Evolutionary conservation across 2,888 invertebrate species (phyloP), one percentile per base, ranked within the genome.

Genomic region (Piscicola geometra): DNA sequence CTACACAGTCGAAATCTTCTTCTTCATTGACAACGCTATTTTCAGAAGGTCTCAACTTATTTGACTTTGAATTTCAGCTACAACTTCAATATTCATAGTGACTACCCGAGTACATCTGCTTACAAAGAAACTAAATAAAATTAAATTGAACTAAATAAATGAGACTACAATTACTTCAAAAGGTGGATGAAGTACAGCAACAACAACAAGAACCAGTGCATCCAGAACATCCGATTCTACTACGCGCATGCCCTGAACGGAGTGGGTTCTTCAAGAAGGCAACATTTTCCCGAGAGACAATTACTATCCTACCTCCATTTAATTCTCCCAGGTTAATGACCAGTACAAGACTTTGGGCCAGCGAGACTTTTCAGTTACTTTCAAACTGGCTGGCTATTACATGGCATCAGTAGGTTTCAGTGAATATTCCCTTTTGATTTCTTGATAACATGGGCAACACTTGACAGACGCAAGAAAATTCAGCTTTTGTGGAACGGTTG

Each of bases 151-250:
- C n/a, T n/a, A n/a, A n/a, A n/a, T n/a, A n/a, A n/a, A n/a, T n/a
- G n/a, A n/a, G n/a, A n/a, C n/a, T n/a, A n/a, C n/a, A n/a, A n/a
- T n/a, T n/a, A n/a, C n/a, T 56, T 56, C 25, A 25, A 56, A 9
- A 56, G 60, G n/a, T 56, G 60, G 60, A 5, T 56, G 60, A 56
- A n/a, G 5, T 56, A 15, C n/a, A 56, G 60, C 60, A 56, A 56
- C 21, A 56, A 56, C 25, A n/a, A 56, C n/a, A 5, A 5, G 3
- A 18, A 25, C 25, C 60, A n/a, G n/a, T 18, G n/a, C 60, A 56
- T 56, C n/a, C 60, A 56, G 5, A 18, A 56, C 25, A 56, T 56
- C 21, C 9, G 5, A n/a, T 56, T 15, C 25, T 56, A 56, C n/a
- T 56, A 56, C n/a, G 21, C n/a, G n/a, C 60, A 56, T 56, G 60